phyloP scores from a whole-genome alignment of 2,113 vertebrate genomes.

The Anseranas semipalmata region DNA sequence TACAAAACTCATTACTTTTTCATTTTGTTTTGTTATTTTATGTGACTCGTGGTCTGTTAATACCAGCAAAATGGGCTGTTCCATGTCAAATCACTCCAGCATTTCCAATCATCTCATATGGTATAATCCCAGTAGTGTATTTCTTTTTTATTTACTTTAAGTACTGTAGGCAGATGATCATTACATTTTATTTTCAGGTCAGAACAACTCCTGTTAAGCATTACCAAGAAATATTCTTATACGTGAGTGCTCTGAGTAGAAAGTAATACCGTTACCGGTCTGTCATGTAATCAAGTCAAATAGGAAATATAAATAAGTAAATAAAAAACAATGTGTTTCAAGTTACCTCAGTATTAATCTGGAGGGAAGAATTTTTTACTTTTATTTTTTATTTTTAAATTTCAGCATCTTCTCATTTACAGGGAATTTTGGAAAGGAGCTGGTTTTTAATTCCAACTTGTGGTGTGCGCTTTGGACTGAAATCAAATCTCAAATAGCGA shows the following conservation, averaged over 20 bases:
- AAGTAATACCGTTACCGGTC: neutral
- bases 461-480: neutral
- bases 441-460: neutral
- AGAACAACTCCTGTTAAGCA: neutral
- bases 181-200: slow-evolving; percentile 8
- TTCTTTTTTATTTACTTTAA: slow-evolving; percentile 42
- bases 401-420: neutral
- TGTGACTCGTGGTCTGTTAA: neutral
- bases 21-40: neutral
- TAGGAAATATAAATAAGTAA: neutral
- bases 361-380: neutral
- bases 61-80: slow-evolving; percentile 15
- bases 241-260: neutral
- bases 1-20: neutral
- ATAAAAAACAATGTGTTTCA: neutral
- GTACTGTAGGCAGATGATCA: neutral
- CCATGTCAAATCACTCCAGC: neutral
- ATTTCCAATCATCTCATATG: neutral
- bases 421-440: neutral
- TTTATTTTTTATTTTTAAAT: neutral
- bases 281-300: neutral
- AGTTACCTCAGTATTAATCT: neutral
- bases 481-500: neutral
- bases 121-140: neutral
- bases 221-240: neutral